phyloP scores from a whole-genome alignment of 2,888 invertebrate genomes.

The Tribolium freemani region DNA sequence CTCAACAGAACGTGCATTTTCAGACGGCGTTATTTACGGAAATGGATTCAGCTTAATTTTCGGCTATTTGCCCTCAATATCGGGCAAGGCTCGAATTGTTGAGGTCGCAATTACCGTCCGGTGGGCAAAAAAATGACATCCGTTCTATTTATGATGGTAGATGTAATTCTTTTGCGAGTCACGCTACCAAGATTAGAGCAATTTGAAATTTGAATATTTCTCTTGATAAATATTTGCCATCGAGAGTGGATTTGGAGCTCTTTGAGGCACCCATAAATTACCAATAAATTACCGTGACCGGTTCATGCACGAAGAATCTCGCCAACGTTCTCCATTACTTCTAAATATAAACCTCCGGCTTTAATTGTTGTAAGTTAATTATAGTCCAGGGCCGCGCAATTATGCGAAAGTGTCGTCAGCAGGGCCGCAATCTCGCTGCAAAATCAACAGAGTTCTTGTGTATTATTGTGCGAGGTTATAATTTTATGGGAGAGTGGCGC shows the following conservation, averaged over 20 bases:
- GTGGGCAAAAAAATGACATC: background rate
- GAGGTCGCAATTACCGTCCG: background rate
- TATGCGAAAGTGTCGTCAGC: slow-evolving; percentile 36
- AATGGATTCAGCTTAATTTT: too few relatives aligned
- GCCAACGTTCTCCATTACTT: slow-evolving; percentile 35
- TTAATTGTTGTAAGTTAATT: slow-evolving; percentile 43
- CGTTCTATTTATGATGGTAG: background rate
- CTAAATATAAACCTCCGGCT: slow-evolving; percentile 40
- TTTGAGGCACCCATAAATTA: slow-evolving; percentile 34
- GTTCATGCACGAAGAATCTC: slow-evolving; percentile 36
- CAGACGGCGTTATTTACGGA: background rate
- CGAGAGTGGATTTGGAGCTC: slow-evolving; percentile 21
- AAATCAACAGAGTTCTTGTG: slow-evolving; percentile 27
- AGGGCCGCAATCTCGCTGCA: slow-evolving; percentile 18
- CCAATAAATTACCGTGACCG: slow-evolving; percentile 33
- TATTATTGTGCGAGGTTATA: background rate
- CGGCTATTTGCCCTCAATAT: too few relatives aligned
- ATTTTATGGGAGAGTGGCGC: slow-evolving; percentile 25
- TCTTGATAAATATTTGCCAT: slow-evolving; percentile 24
- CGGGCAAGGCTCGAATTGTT: background rate
- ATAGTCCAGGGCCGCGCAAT: slow-evolving; percentile 42
- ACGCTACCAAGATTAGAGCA: slow-evolving; percentile 17
- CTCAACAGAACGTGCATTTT: background rate
- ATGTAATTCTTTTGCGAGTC: slow-evolving; percentile 16
- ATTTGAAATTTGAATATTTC: slow-evolving; percentile 28